Conservation (phyloP, 2,797 vertebrate genomes). For the Momotus momota region DNA sequence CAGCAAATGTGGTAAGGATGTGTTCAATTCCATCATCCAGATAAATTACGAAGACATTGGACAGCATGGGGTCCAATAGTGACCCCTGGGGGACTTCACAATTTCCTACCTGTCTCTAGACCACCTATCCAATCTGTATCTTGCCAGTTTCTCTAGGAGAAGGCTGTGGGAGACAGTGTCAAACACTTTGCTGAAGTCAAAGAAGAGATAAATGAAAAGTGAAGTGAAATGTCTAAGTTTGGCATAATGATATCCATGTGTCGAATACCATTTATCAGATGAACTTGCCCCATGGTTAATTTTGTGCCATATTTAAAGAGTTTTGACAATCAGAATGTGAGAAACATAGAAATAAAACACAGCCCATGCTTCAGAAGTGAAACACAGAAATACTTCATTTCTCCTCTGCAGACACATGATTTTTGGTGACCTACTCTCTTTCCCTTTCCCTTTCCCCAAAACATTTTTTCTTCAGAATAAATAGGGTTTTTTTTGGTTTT, state of each 20-base stretch:
- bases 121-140: neutral
- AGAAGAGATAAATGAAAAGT: neutral
- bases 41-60: neutral
- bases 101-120: neutral
- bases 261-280: neutral
- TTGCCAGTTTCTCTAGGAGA: neutral
- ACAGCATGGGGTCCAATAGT: neutral
- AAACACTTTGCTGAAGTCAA: neutral
- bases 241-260: neutral
- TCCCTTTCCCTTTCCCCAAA: too few species aligned
- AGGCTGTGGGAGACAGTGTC: neutral
- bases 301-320: neutral
- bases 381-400: neutral
- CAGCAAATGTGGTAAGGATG: neutral
- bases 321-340: neutral
- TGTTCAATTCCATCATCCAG: neutral
- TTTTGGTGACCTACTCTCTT: neutral
- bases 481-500: neutral
- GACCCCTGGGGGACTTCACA: too few species aligned
- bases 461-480: neutral
- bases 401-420: neutral
- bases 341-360: neutral
- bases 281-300: neutral
- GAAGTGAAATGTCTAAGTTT: neutral
- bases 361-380: neutral